These are phyloP conservation scores for Manis crassicaudata DNA, from an alignment of 2,797 vertebrate species.

Conservation along the genomic window DNA sequence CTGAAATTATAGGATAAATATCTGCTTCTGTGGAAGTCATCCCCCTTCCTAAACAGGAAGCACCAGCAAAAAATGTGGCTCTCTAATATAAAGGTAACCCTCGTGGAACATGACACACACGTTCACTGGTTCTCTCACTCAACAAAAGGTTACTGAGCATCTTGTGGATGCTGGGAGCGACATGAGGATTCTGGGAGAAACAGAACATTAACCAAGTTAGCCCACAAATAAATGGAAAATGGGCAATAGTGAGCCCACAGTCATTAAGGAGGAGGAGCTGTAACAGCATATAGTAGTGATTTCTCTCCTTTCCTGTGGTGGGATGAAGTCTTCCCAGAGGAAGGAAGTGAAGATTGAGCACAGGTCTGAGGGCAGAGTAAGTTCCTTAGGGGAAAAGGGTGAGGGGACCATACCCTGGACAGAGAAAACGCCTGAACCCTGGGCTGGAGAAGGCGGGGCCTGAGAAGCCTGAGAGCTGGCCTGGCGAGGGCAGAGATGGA, in stretches of 20 bases:
- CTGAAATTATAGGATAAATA: not conserved
- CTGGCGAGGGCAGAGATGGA: not conserved
- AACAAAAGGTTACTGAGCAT: not conserved
- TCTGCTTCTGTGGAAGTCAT: not conserved
- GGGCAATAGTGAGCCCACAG: not conserved
- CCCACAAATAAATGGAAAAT: not conserved
- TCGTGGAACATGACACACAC: not conserved
- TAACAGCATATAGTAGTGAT: not conserved
- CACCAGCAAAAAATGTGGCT: not conserved
- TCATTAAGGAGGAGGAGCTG: not conserved
- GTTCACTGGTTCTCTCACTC: not conserved
- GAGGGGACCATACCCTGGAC: not conserved
- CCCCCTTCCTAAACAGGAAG: not conserved
- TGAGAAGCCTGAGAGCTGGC: not conserved
- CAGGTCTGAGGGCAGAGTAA: not conserved
- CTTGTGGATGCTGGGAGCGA: not conserved
- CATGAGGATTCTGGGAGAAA: not conserved
- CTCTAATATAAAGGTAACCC: not conserved
- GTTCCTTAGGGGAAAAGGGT: not conserved
- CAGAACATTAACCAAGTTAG: slow-evolving; percentile 3
- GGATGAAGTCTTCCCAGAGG: not conserved
- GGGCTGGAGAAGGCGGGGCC: not conserved
- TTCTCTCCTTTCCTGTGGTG: not conserved
- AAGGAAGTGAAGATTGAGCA: not conserved
- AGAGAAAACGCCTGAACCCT: not conserved